These are phyloP conservation scores for Nannoperca obscura DNA, from an alignment of 2,797 vertebrate species.

Conservation along the genomic window DNA sequence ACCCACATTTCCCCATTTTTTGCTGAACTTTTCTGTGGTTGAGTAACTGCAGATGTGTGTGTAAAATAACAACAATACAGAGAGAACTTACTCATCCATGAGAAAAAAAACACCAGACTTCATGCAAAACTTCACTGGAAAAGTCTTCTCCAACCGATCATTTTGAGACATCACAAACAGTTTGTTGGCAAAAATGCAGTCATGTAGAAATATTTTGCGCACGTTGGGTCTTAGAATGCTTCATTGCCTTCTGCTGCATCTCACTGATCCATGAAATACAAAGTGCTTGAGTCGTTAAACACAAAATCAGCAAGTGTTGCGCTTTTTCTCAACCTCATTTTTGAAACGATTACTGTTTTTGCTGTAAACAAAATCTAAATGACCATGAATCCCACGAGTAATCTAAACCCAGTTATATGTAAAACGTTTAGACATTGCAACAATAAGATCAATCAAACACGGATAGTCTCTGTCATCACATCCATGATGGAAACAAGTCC, in stretches of 20 bases:
- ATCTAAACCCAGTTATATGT: neutral
- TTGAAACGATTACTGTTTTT: neutral
- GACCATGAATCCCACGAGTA: too few species aligned
- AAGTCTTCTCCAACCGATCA: conserved; percentile 18
- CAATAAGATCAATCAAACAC: neutral
- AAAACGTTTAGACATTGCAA: neutral
- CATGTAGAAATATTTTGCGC: neutral
- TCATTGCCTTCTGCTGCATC: conserved; percentile 7
- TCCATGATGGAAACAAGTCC: neutral
- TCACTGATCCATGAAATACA: conserved; percentile 16
- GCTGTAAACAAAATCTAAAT: neutral
- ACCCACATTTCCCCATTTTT: conserved; percentile 61
- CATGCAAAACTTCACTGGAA: conserved; percentile 60
- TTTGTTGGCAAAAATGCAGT: neutral
- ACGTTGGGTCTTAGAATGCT: neutral
- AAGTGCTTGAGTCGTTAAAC: neutral
- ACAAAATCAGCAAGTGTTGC: neutral
- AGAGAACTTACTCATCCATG: conserved; percentile 66
- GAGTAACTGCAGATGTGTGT: conserved; percentile 80
- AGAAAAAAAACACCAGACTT: conserved; percentile 57
- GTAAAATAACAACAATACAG: conserved; percentile 68
- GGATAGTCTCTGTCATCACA: neutral
- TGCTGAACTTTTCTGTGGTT: conserved; percentile 67
- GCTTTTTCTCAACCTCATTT: rapidly evolving
- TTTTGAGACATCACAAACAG: conserved; percentile 14